Base-by-base conservation (phyloP, 1,140 invertebrate genomes). In the Temnothorax nylanderi region DNA sequence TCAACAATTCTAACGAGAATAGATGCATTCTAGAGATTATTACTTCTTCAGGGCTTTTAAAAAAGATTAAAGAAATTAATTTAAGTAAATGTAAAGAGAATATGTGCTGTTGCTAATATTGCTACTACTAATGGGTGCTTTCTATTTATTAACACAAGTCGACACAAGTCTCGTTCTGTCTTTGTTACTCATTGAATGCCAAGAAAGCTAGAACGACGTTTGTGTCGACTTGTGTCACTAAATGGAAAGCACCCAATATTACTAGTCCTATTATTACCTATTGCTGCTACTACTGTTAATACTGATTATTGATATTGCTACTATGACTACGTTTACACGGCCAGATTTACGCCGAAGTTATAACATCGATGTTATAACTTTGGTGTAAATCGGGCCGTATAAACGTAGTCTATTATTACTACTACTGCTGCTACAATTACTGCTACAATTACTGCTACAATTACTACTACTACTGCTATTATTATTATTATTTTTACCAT, bases 11-110 rank as follows among this genome's bases (percentile, higher is more conserved):
- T 47, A 34, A 74, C 5, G 62, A 74, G 7, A 60, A 37, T 47
- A 75, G 1, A 81, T 21, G 2, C 26, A 26, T 49, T 75, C 4
- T 21, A 21, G 16, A 47, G 1, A 60, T 74, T 13, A 75, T 74
- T 72, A 47, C n/a, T 47, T 26, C 18, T 21, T 34, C 7, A 7
- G 18, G 1, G 1, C 2, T 67, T 58, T 7, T 47, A 47, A 64
- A n/a, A 49, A 72, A 54, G 26, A 34, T 74, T 60, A 16, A 74
- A 58, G 16, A 54, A 37, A 56, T 69, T 41, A 67, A 41, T 71
- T 81, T 44, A 56, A 34, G 69, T 18, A 64, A n/a, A 51, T 58
- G 11, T 3, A 65, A 56, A 21, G 2, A 78, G 21, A 37, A 16
- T 16, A n/a, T 64, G 8, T 44, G 13, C 16, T 78, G 11, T 64